A percentile compares a stretch with the other conserved stretches of the same genome.
These are phyloP conservation scores for Acronicta leporina DNA, from an alignment of 2,888 invertebrate species.

Conservation along the genomic window DNA sequence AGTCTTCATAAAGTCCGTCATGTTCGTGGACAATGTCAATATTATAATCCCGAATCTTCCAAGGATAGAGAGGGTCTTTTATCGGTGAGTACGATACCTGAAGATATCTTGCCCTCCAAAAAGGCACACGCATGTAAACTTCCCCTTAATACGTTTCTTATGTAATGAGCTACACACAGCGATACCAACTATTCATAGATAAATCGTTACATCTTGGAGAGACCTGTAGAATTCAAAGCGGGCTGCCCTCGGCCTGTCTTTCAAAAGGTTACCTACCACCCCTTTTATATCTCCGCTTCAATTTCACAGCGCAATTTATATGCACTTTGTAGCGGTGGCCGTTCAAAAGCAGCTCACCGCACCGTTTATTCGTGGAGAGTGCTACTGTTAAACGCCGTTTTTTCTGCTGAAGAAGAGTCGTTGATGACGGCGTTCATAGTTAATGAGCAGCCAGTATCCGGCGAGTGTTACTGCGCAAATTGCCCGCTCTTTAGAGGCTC, in stretches of 20 bases:
- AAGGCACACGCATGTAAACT: constrained; percentile 9
- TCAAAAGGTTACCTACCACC: constrained; percentile 73
- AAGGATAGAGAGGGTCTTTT: too few relatives aligned
- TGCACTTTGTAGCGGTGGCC: constrained; percentile 85
- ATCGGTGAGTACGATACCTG: too few relatives aligned
- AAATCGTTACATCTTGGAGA: constrained; percentile 51
- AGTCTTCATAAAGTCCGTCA: constrained; percentile 16
- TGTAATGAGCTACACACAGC: background rate
- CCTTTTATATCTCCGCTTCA: constrained; percentile 85
- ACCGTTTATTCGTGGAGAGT: constrained; percentile 81
- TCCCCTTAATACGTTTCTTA: constrained; percentile 17
- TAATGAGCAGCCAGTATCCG: constrained; percentile 87
- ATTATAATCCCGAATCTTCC: too few relatives aligned
- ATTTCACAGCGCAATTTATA: constrained; percentile 86
- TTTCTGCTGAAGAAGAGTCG: constrained; percentile 84
- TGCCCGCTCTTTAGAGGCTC: constrained; percentile 80
- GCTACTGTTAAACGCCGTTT: constrained; percentile 84
- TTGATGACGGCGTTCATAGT: constrained; percentile 88
- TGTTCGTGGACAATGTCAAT: too few relatives aligned
- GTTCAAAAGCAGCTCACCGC: constrained; percentile 79
- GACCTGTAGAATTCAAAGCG: constrained; percentile 63
- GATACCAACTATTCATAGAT: constrained; percentile 14
- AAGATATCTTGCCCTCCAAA: too few relatives aligned
- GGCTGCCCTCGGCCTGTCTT: constrained; percentile 76
- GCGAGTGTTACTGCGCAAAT: constrained; percentile 82